phyloP scores from a whole-genome alignment of 2,888 invertebrate species.

The Drosophila colorata region DNA sequence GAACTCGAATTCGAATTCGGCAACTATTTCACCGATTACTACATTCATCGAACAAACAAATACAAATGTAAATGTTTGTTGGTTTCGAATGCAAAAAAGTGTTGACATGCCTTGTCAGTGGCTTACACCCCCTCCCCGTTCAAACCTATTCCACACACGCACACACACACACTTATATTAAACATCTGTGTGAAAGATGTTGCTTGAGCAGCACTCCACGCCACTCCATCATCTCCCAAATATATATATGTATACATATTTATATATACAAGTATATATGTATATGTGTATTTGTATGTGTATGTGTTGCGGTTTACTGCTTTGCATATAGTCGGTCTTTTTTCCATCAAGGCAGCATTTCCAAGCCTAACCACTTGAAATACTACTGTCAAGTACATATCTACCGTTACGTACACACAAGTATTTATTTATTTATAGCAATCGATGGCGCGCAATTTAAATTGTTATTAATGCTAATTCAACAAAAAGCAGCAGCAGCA shows the following conservation, averaged over 20 bases:
- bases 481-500: constrained; percentile 49
- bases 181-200: constrained; percentile 64
- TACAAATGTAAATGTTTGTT: constrained; percentile 1
- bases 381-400: constrained; percentile 36
- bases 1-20: constrained; percentile 6
- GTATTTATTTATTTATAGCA: constrained; percentile 56
- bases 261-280: neutral
- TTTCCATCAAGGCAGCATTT: constrained; percentile 39
- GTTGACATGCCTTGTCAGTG: constrained; percentile 56
- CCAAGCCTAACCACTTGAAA: constrained; percentile 52
- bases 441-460: constrained; percentile 50
- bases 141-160: neutral
- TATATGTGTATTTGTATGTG: neutral
- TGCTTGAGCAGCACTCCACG: constrained; percentile 28
- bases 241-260: neutral
- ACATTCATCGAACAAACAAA: neutral
- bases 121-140: constrained; percentile 10
- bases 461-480: constrained; percentile 72
- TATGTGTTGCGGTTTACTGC: constrained; percentile 44
- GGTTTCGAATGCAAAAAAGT: constrained; percentile 32
- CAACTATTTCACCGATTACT: neutral
- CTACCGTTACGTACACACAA: constrained; percentile 11
- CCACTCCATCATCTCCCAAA: constrained; percentile 47
- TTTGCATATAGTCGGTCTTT: constrained; percentile 33
- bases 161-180: constrained; percentile 6